These are phyloP conservation scores for Allygus modestus DNA, from an alignment of 2,888 invertebrate genomes.

Conservation along the genomic window DNA sequence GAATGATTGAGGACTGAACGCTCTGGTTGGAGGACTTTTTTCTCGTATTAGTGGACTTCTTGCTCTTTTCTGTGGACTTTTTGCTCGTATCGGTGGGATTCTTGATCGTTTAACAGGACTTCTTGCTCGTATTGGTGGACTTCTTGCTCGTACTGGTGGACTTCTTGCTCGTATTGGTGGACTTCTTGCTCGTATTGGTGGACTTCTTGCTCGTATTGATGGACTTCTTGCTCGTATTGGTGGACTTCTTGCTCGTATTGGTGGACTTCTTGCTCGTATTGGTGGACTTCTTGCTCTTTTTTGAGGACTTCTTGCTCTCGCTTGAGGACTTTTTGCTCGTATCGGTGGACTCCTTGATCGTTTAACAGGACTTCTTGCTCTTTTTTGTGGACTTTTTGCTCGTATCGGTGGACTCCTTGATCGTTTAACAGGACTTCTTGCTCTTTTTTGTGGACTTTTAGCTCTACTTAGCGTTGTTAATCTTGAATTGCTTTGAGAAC, in stretches of 20 bases:
- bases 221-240: no score
- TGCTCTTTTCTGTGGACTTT: neutral
- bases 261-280: no score
- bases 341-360: neutral
- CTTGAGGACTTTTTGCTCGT: neutral
- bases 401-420: neutral
- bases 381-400: neutral
- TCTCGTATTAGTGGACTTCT: neutral
- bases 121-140: neutral
- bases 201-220: neutral
- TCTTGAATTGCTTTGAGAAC: neutral
- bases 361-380: neutral
- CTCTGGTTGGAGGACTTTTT: neutral
- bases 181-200: neutral
- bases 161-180: neutral
- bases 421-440: neutral
- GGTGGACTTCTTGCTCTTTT: neutral
- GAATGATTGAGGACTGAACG: neutral
- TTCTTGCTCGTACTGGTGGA: neutral
- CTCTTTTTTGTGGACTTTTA: neutral
- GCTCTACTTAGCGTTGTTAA: neutral
- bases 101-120: neutral
- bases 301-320: neutral
- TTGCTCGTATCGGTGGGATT: neutral
- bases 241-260: no score